These are phyloP conservation scores for Acleris literana DNA, from an alignment of 2,888 invertebrate species.

Conservation along the genomic window DNA sequence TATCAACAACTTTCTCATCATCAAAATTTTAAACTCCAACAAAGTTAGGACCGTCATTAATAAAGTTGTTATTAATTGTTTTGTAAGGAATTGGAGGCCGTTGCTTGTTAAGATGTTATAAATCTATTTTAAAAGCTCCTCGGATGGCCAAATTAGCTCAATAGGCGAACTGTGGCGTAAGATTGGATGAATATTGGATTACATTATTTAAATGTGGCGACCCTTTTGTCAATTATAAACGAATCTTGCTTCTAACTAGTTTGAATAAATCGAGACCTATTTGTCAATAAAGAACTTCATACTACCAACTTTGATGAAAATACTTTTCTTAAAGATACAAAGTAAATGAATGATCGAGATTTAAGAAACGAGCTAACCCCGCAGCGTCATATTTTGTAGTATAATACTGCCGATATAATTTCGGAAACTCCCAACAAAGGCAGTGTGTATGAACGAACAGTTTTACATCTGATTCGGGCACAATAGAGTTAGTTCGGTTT, in stretches of 20 bases:
- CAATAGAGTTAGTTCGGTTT: conserved; percentile 47
- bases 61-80: conserved; percentile 25
- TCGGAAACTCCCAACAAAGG: conserved; percentile 14
- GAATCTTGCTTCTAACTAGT: not conserved
- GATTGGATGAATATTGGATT: conserved; percentile 3
- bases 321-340: too few relatives aligned
- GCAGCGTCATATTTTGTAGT: not conserved
- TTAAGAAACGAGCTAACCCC: too few relatives aligned
- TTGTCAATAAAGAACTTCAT: too few relatives aligned
- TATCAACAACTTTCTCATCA: not conserved
- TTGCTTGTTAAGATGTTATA: conserved; percentile 16
- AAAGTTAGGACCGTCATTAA: conserved; percentile 3
- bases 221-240: not conserved
- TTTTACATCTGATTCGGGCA: conserved; percentile 42
- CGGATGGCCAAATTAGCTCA: not conserved
- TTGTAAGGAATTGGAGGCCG: conserved; percentile 13
- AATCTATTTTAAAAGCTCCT: not conserved
- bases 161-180: not conserved
- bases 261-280: too few relatives aligned
- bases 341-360: too few relatives aligned
- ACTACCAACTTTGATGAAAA: too few relatives aligned
- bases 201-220: not conserved
- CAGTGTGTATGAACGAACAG: conserved; percentile 29
- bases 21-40: conserved; percentile 2
- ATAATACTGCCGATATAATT: conserved; percentile 10